phyloP scores from a whole-genome alignment of 2,113 vertebrate genomes.

The Tetraodon nigroviridis region DNA sequence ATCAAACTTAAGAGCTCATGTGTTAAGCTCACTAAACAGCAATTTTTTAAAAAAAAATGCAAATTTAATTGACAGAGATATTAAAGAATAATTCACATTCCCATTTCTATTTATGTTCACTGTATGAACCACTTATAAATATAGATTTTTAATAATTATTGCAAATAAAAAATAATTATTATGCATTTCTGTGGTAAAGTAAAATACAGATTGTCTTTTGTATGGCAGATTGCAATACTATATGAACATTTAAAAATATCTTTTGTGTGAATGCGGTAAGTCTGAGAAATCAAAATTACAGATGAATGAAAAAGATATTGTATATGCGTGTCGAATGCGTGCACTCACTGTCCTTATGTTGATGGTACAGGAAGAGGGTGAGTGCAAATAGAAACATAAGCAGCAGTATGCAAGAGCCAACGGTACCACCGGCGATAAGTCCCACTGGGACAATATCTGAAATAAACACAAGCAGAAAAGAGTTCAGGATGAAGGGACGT shows the following conservation, averaged over 20 bases:
- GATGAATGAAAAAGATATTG: constrained; percentile 44
- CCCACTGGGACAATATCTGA: constrained; percentile 87
- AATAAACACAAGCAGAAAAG: constrained; percentile 41
- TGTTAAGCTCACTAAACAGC: constrained; percentile 6
- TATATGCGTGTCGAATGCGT: background rate
- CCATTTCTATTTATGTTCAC: constrained; percentile 40
- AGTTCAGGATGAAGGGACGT: constrained; percentile 46
- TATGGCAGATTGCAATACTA: constrained; percentile 40
- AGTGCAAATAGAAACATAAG: constrained; percentile 78
- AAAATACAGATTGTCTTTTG: constrained; percentile 7
- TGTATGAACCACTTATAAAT: constrained; percentile 7
- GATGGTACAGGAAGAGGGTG: constrained; percentile 86
- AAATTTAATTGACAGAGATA: constrained; percentile 43
- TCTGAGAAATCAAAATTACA: constrained; percentile 43
- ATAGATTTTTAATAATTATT: constrained; percentile 11
- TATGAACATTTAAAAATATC: constrained; percentile 67
- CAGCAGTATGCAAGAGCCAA: constrained; percentile 82
- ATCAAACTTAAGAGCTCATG: constrained; percentile 27
- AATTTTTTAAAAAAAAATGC: constrained; percentile 31
- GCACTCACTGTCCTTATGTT: constrained; percentile 94
- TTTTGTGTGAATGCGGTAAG: constrained; percentile 50
- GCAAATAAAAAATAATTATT: constrained; percentile 3
- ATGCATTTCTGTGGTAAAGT: constrained; percentile 23
- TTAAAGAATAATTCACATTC: constrained; percentile 37
- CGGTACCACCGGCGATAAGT: constrained; percentile 83